These are phyloP conservation scores for Amphipoea lucens DNA, from an alignment of 2,888 invertebrate species.

Conservation along the genomic window DNA sequence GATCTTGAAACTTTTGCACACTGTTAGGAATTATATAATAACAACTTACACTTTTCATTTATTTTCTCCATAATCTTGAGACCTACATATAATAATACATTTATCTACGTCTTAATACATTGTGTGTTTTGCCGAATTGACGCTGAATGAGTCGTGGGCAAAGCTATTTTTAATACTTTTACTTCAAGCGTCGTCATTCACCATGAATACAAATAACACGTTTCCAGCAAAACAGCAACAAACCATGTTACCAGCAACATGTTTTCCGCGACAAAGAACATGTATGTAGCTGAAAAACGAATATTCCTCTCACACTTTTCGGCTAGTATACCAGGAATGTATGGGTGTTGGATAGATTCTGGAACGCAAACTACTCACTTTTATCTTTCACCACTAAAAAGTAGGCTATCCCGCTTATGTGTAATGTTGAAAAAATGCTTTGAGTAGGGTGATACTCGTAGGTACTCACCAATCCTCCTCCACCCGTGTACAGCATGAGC, in stretches of 20 bases:
- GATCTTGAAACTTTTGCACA: not conserved
- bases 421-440: not conserved
- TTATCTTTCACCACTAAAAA: not conserved
- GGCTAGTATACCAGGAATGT: not conserved
- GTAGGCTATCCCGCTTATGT: not conserved
- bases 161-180: not conserved
- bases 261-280: not conserved
- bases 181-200: not conserved
- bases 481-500: constrained; percentile 94
- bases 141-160: not conserved
- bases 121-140: not conserved
- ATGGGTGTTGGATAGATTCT: not conserved
- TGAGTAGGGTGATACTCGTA: not conserved
- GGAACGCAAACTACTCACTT: not conserved
- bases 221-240: not conserved
- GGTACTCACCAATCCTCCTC: constrained; percentile 94
- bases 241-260: not conserved
- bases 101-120: not conserved
- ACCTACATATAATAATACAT: not conserved
- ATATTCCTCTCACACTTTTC: not conserved
- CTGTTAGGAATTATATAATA: not conserved
- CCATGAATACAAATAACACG: not conserved
- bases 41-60: not conserved
- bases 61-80: not conserved
- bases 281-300: not conserved